These are phyloP conservation scores for Ctenoplectra terminalis DNA, from an alignment of 1,140 invertebrate species.

Conservation along the genomic window DNA sequence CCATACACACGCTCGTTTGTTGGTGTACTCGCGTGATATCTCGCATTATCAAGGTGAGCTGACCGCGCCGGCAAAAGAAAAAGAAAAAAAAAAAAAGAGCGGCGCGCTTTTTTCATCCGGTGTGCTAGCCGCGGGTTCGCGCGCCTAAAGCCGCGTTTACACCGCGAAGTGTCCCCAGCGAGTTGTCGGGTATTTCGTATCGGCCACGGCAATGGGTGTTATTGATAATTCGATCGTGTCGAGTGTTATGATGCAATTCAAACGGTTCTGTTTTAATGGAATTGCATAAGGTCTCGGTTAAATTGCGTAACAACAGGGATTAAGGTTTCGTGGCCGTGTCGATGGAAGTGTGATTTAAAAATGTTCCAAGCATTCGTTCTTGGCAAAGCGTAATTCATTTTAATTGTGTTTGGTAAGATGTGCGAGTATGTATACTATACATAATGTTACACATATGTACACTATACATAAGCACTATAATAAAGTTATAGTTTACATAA, in stretches of 20 bases:
- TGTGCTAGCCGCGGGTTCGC: constrained; percentile 9
- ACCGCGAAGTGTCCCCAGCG: neutral
- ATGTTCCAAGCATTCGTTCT: too few relatives aligned
- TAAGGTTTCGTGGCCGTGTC: neutral
- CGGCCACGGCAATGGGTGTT: neutral
- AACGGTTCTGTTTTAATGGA: neutral
- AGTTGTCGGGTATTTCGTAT: neutral
- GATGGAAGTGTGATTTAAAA: neutral
- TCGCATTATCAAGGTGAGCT: constrained; percentile 72
- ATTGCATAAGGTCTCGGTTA: neutral
- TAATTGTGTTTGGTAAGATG: too few relatives aligned
- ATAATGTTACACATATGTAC: too few relatives aligned
- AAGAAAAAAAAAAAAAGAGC: constrained; percentile 12
- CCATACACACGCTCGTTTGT: constrained; percentile 41
- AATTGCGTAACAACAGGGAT: neutral
- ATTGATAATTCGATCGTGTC: constrained; percentile 26
- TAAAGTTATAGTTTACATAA: too few relatives aligned
- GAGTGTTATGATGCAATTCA: neutral
- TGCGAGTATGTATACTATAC: too few relatives aligned
- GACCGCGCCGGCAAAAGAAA: constrained; percentile 45
- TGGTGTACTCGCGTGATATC: constrained; percentile 68
- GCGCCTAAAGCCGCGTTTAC: constrained; percentile 23
- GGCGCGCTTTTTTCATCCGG: constrained; percentile 60
- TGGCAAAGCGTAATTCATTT: too few relatives aligned
- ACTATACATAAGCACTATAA: too few relatives aligned